These are phyloP conservation scores for Sarcoramphus papa DNA, from an alignment of 2,797 vertebrate genomes.

Conservation along the genomic window DNA sequence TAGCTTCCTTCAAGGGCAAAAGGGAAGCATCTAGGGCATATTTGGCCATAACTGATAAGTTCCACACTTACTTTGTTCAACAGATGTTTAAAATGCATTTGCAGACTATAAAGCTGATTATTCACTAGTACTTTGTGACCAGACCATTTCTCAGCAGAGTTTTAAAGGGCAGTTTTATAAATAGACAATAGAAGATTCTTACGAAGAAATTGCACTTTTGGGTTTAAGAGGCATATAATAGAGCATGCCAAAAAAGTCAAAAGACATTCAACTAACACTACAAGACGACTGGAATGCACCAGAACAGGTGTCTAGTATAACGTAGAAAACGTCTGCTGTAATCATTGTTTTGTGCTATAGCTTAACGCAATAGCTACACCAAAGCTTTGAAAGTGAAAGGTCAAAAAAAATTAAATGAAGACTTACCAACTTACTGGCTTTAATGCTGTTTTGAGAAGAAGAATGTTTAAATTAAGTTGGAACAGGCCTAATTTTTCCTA, in stretches of 20 bases:
- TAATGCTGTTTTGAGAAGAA: not conserved
- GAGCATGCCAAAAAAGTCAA: not conserved
- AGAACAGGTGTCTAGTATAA: not conserved
- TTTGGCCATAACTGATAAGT: not conserved
- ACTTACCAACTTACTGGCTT: not conserved
- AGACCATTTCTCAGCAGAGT: not conserved
- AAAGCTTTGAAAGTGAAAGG: not conserved
- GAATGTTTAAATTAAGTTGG: not conserved
- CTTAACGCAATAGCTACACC: not conserved
- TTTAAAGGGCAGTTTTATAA: constrained; percentile 24
- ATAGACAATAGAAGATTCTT: not conserved
- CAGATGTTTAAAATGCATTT: not conserved
- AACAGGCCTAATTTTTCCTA: not conserved
- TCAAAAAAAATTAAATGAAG: not conserved
- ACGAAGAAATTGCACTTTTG: not conserved
- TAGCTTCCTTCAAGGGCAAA: not conserved
- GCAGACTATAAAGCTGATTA: not conserved
- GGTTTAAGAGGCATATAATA: not conserved
- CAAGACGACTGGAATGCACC: not conserved
- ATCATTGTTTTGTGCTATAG: not conserved
- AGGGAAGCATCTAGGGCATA: not conserved
- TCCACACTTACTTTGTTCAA: not conserved
- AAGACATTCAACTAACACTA: not conserved
- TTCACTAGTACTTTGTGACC: not conserved
- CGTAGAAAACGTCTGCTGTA: not conserved